Conservation (phyloP, 2,888 invertebrate genomes). For the Ochropacha duplaris region DNA sequence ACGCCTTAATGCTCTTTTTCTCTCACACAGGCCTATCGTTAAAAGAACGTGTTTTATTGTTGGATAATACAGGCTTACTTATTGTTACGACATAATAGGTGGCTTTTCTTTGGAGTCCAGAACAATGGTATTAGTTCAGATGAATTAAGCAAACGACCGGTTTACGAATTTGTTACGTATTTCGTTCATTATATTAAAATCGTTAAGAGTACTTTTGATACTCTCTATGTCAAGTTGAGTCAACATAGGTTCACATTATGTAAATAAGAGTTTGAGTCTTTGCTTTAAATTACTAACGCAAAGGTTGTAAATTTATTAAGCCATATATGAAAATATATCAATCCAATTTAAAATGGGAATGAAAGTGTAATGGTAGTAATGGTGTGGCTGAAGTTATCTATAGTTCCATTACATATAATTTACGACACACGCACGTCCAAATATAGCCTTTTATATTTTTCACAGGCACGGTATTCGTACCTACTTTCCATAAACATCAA, state of each 20-base stretch:
- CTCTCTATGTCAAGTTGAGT: not conserved
- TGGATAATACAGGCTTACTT: conserved; percentile 32
- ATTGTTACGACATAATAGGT: conserved; percentile 1
- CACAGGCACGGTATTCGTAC: conserved; percentile 25
- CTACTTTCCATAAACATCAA: conserved; percentile 73
- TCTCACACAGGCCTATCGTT: conserved; percentile 56
- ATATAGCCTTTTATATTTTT: conserved; percentile 38
- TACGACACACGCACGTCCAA: conserved; percentile 33
- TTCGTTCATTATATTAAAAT: not conserved
- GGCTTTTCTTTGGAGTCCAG: not conserved
- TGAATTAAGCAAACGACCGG: not conserved
- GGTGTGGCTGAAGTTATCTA: conserved; percentile 24
- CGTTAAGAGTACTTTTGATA: not conserved
- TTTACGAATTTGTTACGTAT: not conserved
- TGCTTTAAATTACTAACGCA: not conserved
- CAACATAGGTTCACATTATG: too few relatives aligned
- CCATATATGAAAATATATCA: not conserved
- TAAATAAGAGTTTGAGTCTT: too few relatives aligned
- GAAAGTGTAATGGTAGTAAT: conserved; percentile 9
- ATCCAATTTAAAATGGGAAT: not conserved
- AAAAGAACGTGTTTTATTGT: conserved; percentile 61
- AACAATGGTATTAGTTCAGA: not conserved
- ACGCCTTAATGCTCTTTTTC: conserved; percentile 73
- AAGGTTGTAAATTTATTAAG: not conserved
- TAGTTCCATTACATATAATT: conserved; percentile 43